phyloP scores from a whole-genome alignment of 2,888 invertebrate genomes.

The Melieria picta region DNA sequence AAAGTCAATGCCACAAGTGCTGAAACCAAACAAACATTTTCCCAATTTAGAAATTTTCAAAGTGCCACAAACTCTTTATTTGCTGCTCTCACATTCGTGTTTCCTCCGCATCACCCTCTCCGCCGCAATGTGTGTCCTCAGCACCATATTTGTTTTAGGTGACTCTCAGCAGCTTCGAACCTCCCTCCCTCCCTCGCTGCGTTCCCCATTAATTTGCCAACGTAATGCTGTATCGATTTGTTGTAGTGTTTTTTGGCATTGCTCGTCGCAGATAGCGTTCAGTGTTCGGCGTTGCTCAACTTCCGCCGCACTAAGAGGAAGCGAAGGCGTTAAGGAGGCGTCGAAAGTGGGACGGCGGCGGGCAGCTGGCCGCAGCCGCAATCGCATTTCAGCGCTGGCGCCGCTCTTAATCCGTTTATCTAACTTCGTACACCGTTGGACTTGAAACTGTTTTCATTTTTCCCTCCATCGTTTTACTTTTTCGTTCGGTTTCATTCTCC shows the following conservation, averaged over 20 bases:
- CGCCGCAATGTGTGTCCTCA: neutral
- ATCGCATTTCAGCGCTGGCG: slow-evolving; percentile 29
- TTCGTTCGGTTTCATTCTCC: slow-evolving; percentile 27
- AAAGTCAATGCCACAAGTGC: no score
- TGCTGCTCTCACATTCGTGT: no score
- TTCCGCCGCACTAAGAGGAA: neutral
- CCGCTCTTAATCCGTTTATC: slow-evolving; percentile 66
- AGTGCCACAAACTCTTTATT: no score
- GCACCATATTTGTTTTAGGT: neutral
- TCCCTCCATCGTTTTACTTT: slow-evolving; percentile 24
- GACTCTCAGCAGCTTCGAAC: neutral
- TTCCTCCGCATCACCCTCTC: neutral
- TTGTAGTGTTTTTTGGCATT: slow-evolving; percentile 18
- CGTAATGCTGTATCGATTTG: slow-evolving; percentile 30
- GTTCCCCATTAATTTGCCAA: slow-evolving; percentile 16
- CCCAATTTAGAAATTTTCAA: no score
- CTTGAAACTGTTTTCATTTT: slow-evolving; percentile 52
- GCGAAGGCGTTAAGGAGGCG: neutral
- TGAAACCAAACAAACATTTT: no score
- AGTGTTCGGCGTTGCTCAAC: neutral
- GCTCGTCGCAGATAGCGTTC: neutral
- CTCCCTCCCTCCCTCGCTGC: neutral
- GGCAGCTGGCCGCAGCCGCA: slow-evolving; percentile 17
- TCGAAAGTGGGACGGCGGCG: neutral
- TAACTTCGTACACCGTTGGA: slow-evolving; percentile 66